phyloP scores from a whole-genome alignment of 1,140 invertebrate genomes.

The Drosophila pandora region DNA sequence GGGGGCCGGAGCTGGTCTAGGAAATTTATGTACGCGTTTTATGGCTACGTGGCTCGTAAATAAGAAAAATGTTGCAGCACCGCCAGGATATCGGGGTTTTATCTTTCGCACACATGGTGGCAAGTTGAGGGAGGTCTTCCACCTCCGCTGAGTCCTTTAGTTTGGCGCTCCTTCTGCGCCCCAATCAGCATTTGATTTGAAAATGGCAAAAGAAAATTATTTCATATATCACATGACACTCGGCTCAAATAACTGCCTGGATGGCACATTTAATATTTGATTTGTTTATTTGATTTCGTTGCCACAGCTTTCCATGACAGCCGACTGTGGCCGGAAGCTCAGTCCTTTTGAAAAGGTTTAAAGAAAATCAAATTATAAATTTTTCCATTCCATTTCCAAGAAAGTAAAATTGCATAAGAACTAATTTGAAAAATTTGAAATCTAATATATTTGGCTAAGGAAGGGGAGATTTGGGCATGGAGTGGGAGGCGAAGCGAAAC shows the following conservation, averaged over 20 bases:
- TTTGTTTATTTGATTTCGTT: conserved; percentile 52
- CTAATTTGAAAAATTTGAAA: conserved; percentile 26
- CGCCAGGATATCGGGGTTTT: conserved; percentile 61
- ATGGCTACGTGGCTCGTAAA: conserved; percentile 78
- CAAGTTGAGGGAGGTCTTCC: conserved; percentile 19
- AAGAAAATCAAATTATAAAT: conserved; percentile 60
- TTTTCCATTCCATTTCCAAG: conserved; percentile 6
- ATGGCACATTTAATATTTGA: conserved; percentile 52
- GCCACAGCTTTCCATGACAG: conserved; percentile 31
- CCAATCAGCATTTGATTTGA: conserved; percentile 37
- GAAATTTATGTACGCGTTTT: conserved; percentile 79
- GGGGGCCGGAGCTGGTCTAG: conserved; percentile 13
- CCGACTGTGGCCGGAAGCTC: neutral
- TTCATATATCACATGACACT: conserved; percentile 31
- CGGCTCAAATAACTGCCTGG: conserved; percentile 27
- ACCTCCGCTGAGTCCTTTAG: neutral
- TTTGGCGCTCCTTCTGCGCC: neutral
- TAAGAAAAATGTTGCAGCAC: conserved; percentile 77
- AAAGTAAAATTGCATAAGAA: conserved; percentile 28
- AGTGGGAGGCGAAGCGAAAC: neutral
- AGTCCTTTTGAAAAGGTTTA: conserved; percentile 9
- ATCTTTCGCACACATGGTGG: conserved; percentile 56
- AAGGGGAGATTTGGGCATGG: neutral
- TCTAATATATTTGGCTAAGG: neutral
- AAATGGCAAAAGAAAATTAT: conserved; percentile 39